These are phyloP conservation scores for Rhynchophorus ferrugineus DNA, from an alignment of 1,140 invertebrate genomes.

Conservation along the genomic window DNA sequence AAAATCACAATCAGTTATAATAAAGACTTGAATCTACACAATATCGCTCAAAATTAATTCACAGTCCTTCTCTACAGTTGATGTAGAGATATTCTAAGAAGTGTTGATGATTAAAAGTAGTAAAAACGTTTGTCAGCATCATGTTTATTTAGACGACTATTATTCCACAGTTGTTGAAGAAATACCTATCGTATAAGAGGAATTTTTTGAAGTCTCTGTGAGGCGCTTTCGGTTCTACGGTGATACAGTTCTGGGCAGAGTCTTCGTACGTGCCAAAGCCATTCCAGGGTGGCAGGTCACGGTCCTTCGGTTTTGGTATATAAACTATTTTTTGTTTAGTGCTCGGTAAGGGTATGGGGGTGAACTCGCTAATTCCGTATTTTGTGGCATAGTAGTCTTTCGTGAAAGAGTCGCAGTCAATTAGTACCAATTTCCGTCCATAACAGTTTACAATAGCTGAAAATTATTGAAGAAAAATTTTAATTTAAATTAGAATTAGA, in stretches of 20 bases:
- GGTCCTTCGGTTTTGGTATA: slow-evolving; percentile 39
- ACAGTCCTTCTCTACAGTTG: too few relatives aligned
- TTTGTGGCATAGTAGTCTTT: slow-evolving; percentile 70
- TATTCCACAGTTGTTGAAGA: slow-evolving; percentile 10
- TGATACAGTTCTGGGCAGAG: slow-evolving; percentile 75
- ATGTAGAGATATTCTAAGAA: too few relatives aligned
- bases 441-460: slow-evolving; percentile 64
- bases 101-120: too few relatives aligned
- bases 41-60: too few relatives aligned
- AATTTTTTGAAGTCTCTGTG: slow-evolving; percentile 74
- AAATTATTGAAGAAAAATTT: slow-evolving; percentile 2
- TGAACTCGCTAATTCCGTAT: slow-evolving; percentile 51
- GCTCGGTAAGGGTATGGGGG: slow-evolving; percentile 45
- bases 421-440: slow-evolving; percentile 71
- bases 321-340: slow-evolving; percentile 38
- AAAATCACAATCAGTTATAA: too few relatives aligned
- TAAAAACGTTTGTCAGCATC: too few relatives aligned
- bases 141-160: background rate
- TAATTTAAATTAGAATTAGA: background rate
- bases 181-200: slow-evolving; percentile 64
- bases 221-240: slow-evolving; percentile 65
- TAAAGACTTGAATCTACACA: too few relatives aligned
- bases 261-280: slow-evolving; percentile 82
- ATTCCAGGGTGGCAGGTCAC: slow-evolving; percentile 75
- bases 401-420: slow-evolving; percentile 80